Base-by-base conservation (phyloP, 1,140 invertebrate genomes). In the Phocides pigmalion region DNA sequence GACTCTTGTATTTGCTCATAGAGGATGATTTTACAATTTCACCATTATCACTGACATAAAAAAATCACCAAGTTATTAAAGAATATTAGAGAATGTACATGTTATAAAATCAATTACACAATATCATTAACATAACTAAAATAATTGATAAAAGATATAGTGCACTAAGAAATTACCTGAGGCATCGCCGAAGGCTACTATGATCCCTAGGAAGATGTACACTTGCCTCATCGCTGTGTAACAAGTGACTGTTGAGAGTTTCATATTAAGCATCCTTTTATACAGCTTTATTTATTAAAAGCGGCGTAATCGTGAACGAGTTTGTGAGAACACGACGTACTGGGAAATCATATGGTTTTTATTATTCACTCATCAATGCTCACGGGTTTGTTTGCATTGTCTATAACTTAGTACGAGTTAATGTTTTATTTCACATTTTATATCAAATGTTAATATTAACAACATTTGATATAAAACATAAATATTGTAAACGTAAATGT, bases 201-300 rank as follows among this genome's bases (percentile, higher is more conserved):
- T 53, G 44, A 86, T 76, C 64, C 78, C 79, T 65, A 83, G 67
- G 35, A 78, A 56, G 49, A 81, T 61, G 65, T 66, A 80, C 63
- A 71, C 58, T 54, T 69, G 68, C 64, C 58, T 76, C 81, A 84
- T 84, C 68, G 72, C 66, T 72, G 59, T 28, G 28, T 58, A 51
- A 49, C 50, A 32, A 64, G 64, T 66, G 61, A 84, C 79, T 84
- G 76, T 72, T 67, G 53, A 70, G 42, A 51, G 62, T 39, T 63
- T 44, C 41, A 50, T 53, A 58, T 42, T 67, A 46, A 72, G 42
- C 62, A 81, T 80, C 81, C 82, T 84, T 88, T 79, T 88, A 86
- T 88, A 86, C 68, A 79, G 65, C 66, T 74, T 70, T 49, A 68
- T 22, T 63, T 75, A 71, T 73, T 58, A 63, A 44, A 56, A 70